A percentile compares a stretch with the other conserved stretches of the same genome.
Conservation (phyloP, 2,113 vertebrate species). For the Amblyornis subalaris region DNA sequence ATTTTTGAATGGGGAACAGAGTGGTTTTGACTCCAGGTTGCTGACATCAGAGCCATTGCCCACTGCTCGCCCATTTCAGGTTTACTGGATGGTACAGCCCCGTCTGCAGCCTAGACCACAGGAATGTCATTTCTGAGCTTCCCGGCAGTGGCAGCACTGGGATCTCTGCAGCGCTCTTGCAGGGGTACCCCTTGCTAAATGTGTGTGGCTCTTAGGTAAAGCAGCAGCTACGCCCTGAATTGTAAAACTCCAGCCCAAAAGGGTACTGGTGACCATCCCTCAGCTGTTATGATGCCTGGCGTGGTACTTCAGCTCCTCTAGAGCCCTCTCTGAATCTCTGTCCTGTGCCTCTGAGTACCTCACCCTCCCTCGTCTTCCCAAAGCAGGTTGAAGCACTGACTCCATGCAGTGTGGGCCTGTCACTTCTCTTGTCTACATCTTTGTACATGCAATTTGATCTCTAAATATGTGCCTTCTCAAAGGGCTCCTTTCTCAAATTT, state of each 20-base stretch:
- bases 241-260: background rate
- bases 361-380: background rate
- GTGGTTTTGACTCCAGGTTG: background rate
- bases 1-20: background rate
- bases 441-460: background rate
- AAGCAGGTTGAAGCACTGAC: background rate
- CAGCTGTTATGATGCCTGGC: background rate
- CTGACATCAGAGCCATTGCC: background rate
- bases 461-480: background rate
- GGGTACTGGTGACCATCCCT: background rate
- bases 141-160: background rate
- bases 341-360: background rate
- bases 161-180: background rate
- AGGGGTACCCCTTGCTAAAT: rapidly evolving
- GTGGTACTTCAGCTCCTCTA: background rate
- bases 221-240: background rate
- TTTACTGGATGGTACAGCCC: background rate
- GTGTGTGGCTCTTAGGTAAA: background rate
- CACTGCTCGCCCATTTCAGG: background rate
- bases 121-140: background rate
- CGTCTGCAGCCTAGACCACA: background rate
- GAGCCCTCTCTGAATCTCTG: background rate
- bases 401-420: background rate
- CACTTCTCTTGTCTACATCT: background rate
- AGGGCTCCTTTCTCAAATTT: background rate